These are phyloP conservation scores for Alethe castanea DNA, from an alignment of 2,113 vertebrate genomes.

Conservation along the genomic window DNA sequence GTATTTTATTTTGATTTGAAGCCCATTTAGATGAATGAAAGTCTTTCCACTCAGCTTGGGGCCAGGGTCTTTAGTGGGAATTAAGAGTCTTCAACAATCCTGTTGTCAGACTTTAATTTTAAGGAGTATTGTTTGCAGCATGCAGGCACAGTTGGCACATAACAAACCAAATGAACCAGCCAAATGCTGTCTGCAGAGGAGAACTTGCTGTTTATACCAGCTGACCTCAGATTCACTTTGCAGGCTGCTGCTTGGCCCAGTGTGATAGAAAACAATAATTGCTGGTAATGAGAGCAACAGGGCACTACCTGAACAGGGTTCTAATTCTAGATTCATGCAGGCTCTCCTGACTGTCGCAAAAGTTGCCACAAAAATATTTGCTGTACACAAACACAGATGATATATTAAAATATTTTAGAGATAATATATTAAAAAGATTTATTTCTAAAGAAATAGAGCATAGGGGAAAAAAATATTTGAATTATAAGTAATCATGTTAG, in stretches of 20 bases:
- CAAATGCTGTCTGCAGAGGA: not conserved
- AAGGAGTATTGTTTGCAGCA: fast-evolving
- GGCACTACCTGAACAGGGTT: not conserved
- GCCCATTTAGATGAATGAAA: not conserved
- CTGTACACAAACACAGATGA: not conserved
- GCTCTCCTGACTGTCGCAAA: not conserved
- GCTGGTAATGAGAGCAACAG: not conserved
- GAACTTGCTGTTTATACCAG: not conserved
- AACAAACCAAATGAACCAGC: not conserved
- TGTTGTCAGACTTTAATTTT: not conserved
- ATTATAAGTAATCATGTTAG: not conserved
- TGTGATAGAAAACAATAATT: not conserved
- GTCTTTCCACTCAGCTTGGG: not conserved
- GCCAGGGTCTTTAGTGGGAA: not conserved
- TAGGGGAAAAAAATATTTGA: not conserved
- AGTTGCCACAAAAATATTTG: not conserved
- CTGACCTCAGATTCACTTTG: slow-evolving; percentile 24
- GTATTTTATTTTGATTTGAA: not conserved
- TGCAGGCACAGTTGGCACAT: not conserved
- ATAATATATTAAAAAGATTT: not conserved
- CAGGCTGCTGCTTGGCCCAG: not conserved
- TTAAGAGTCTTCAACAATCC: not conserved
- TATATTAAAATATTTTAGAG: not conserved
- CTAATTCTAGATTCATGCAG: not conserved
- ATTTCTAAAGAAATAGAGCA: not conserved